Evolutionary conservation across 2,888 invertebrate species (phyloP), one percentile per base, ranked within the genome.

Genomic region (Abrostola triplasia): DNA sequence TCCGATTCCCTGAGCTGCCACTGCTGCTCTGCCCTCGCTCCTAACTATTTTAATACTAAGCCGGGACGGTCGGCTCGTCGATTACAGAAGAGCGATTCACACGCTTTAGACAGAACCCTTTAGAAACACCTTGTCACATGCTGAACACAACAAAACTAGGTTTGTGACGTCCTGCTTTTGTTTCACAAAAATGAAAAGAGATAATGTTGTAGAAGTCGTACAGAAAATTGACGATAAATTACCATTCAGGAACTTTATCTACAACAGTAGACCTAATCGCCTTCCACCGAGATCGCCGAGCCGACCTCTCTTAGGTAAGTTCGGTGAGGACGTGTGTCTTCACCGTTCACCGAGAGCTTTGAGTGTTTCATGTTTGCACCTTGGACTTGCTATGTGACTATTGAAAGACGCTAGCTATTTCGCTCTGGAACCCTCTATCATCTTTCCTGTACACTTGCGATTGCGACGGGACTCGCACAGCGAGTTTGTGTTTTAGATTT

Each of bases 361-460:
- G 93, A 95, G 94, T 95, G 95, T 95, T 95, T 94, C 95, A 94
- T 95, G 95, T 95, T 94, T 95, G 95, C 95, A 95, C 95, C 94
- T 95, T 95, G 95, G 95, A 94, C 94, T 95, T 95, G 95, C 95
- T 95, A 93, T 94, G 94, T 94, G 92, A 94, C 91, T 92, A 93
- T 90, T 92, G 84, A 92, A 87, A 92, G 88, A 92, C 90, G 93
- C 94, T 94, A 92, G 93, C 93, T 93, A 92, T 92, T 92, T 92
- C 90, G 94, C 94, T 94, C 94, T 94, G 93, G 88, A 91, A 92
- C 88, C 91, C 92, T 93, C 93, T 94, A 87, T 93, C 92, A 93
- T 93, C 91, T 93, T 92, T 92, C 92, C 92, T 92, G 93, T 94
- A 94, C 94, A 94, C 92, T 91, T 89, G 82, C 83, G 94, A 92